phyloP scores from a whole-genome alignment of 2,797 vertebrate species.

The Varecia variegata region DNA sequence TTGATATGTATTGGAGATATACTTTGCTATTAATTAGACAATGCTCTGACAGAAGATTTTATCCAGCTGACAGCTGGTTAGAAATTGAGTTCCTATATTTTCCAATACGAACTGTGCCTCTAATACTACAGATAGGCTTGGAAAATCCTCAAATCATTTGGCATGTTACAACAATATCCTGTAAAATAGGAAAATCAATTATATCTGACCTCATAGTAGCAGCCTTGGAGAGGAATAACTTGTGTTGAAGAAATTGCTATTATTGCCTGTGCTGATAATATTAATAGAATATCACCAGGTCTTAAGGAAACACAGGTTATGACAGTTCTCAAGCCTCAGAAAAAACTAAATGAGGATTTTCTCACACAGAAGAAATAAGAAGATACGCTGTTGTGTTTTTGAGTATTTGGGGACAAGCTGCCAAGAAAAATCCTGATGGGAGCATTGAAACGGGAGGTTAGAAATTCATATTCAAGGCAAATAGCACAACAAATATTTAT shows the following conservation, averaged over 20 bases:
- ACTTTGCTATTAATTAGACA: not conserved
- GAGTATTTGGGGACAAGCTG: not conserved
- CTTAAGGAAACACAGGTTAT: not conserved
- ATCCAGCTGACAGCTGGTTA: not conserved
- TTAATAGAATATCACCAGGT: not conserved
- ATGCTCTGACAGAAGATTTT: not conserved
- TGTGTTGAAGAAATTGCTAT: not conserved
- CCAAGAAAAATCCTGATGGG: not conserved
- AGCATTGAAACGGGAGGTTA: not conserved
- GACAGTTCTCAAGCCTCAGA: not conserved
- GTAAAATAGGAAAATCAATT: not conserved
- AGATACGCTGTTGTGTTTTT: not conserved
- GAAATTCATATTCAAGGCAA: not conserved
- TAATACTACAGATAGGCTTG: not conserved
- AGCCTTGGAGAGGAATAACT: not conserved
- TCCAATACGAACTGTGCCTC: not conserved
- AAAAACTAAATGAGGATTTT: not conserved
- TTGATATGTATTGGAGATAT: fast-evolving
- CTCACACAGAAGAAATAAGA: not conserved
- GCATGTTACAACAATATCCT: too few species aligned
- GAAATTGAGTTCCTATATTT: not conserved
- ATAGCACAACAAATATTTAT: not conserved
- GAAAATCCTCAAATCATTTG: not conserved
- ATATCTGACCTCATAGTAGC: not conserved
- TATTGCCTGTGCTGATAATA: not conserved